Evolutionary conservation across 2,113 vertebrate species (phyloP), one percentile per base, ranked within the genome.

Genomic region (Ardeotis arabs): DNA sequence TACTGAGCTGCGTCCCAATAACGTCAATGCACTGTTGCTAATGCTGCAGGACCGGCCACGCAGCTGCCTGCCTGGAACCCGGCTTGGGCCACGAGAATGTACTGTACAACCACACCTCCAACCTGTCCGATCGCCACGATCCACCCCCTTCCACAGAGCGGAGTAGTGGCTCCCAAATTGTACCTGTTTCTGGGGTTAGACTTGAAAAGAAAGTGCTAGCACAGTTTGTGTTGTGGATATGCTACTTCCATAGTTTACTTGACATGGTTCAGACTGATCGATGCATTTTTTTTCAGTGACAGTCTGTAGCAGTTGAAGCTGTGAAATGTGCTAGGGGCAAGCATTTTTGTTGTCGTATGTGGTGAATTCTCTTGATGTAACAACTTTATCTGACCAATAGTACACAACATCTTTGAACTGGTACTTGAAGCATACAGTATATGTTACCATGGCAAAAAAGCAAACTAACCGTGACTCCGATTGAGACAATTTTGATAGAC

Each of bases 221-320:
- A 98, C 98, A 98, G 97, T 98, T 98, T 98, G 98, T 98, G 97
- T 98, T 95, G 98, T 98, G 98, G 98, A 98, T 98, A 97, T 98
- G 98, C 98, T 98, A 97, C 98, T 98, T 98, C 97, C 98, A 98
- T 98, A 98, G 98, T 98, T 98, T 98, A 98, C 98, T 98, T 98
- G 98, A 98, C 98, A 98, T 97, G 98, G 97, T 98, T 98, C 98
- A 98, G 98, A 98, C 98, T 97, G 97, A 98, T 98, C 98, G 97
- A 97, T 96, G 97, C 97, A 69, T 97, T 97, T 95, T 93, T 97
- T 97, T 95, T 97, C 98, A 97, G 98, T 98, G 98, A 98, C 98
- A 92, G 98, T 98, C 98, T 98, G 98, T 98, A 98, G 98, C 98
- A 97, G 95, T 98, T 97, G 97, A 98, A 98, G 98, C 98, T 98